These are phyloP conservation scores for Tricholaema leucomelas DNA, from an alignment of 2,113 vertebrate genomes.

Conservation along the genomic window DNA sequence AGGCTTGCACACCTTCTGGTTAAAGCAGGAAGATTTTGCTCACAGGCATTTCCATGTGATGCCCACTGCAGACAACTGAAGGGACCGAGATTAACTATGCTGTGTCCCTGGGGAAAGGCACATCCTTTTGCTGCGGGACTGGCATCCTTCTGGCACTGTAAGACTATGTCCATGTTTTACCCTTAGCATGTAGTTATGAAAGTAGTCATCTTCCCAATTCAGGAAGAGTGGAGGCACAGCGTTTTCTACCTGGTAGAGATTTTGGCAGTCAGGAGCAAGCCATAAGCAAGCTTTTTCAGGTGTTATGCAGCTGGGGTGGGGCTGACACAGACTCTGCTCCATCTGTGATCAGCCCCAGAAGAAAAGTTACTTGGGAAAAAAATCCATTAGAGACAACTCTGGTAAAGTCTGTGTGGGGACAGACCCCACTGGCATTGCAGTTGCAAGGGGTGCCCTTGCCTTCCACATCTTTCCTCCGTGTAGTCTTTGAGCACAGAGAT, in stretches of 20 bases:
- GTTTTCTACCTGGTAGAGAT: neutral
- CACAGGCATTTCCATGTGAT: fast-evolving
- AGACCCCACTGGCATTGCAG: neutral
- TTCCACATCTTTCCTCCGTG: neutral
- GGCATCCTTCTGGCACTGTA: neutral
- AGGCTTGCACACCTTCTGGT: neutral
- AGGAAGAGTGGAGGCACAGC: neutral
- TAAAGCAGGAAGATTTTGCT: neutral
- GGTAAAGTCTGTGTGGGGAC: neutral
- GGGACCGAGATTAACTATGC: neutral
- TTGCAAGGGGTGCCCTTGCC: neutral
- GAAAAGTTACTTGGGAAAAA: neutral
- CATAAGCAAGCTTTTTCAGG: neutral
- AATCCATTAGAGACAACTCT: neutral
- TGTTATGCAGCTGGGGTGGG: neutral
- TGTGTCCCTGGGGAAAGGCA: neutral
- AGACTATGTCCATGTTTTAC: neutral
- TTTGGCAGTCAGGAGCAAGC: neutral
- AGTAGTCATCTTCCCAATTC: neutral
- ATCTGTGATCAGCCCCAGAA: neutral
- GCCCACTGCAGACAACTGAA: neutral
- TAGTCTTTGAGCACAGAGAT: neutral
- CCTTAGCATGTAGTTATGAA: neutral
- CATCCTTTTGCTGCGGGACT: neutral
- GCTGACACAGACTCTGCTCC: neutral